Percentiles rank a stretch among this genome's conserved stretches.
Conservation (phyloP, 1,140 invertebrate genomes). For the Hylaeus anthracinus region DNA sequence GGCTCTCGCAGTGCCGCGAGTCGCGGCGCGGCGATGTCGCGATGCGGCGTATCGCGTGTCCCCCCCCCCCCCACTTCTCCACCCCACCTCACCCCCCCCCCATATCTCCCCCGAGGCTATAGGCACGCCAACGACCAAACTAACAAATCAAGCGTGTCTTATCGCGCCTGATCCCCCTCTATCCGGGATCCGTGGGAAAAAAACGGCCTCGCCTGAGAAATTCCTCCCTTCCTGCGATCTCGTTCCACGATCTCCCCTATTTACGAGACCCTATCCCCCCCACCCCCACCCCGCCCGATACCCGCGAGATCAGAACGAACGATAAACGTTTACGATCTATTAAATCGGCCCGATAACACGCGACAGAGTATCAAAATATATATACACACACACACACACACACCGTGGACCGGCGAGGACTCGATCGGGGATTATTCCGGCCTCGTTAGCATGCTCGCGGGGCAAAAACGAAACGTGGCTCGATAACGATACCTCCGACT, state of each 20-base stretch:
- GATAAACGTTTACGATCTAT: constrained; percentile 48
- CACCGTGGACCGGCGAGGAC: no score
- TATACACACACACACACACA: no score
- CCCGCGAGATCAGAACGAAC: constrained; percentile 20
- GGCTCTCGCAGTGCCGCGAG: not conserved
- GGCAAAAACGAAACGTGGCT: not conserved
- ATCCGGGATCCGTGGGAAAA: constrained; percentile 35
- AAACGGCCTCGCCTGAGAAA: constrained; percentile 40
- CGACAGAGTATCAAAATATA: constrained; percentile 25
- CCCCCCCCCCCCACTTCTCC: no score
- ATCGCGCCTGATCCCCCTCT: constrained; percentile 20
- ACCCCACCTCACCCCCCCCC: not conserved
- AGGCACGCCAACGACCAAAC: constrained; percentile 17
- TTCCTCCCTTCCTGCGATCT: constrained; percentile 11
- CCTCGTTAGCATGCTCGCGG: constrained; percentile 8
- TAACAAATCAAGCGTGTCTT: constrained; percentile 51
- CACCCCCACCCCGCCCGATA: not conserved
- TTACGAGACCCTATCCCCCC: constrained; percentile 24
- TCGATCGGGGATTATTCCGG: not conserved
- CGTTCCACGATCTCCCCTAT: constrained; percentile 20
- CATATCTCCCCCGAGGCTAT: no score
- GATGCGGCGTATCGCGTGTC: constrained; percentile 25
- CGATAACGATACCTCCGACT: constrained; percentile 11
- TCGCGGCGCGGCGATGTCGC: not conserved
- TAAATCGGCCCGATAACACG: constrained; percentile 33